Evolutionary conservation across 2,888 invertebrate genomes (phyloP), one percentile per base, ranked within the genome.

Genomic region (Acleris cristana): DNA sequence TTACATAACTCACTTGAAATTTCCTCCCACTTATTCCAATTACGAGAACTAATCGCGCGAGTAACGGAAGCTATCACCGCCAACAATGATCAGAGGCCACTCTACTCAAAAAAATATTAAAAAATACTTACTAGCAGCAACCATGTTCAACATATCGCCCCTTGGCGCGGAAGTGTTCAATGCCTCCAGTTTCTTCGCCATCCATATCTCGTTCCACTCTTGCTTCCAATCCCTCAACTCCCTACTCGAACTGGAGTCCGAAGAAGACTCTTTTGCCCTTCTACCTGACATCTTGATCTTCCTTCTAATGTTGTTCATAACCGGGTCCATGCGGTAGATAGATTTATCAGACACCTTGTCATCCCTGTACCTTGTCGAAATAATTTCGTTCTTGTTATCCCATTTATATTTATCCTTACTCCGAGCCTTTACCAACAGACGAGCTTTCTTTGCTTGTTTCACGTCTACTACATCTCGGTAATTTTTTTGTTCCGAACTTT

Each of bases 71-170:
- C 6, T 26, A 26, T 26, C 26, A 26, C 26, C 26, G 26, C 26
- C 26, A 26, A 26, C 1, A 0, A 26, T 6, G 7, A 26, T 8
- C 26, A 26, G 6, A 26, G 26, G 26, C 7, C 7, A 26, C 7
- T 26, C 2, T 7, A 26, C 7, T 7, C 7, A 8, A 26, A 26
- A 26, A 26, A 26, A 26, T 21, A 21, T 4, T 6, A 26, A 10
- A 30, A 61, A 16, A 1, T 23, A 48, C 79, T 79, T 73, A 81
- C 91, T 84, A 18, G 90, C 91, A 40, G 86, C 90, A 2, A 80
- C 80, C 90, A 91, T 90, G 63, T 90, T 89, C 10, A 91, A 82
- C 0, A 70, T 71, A 55, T 91, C 90, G 5, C 85, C 87, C 19
- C 69, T 74, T 0, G 75, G 75, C 5, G 63, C 40, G 0, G 84